Base-by-base conservation (phyloP, 2,797 vertebrate genomes). In the Zenarchopterus dispar region DNA sequence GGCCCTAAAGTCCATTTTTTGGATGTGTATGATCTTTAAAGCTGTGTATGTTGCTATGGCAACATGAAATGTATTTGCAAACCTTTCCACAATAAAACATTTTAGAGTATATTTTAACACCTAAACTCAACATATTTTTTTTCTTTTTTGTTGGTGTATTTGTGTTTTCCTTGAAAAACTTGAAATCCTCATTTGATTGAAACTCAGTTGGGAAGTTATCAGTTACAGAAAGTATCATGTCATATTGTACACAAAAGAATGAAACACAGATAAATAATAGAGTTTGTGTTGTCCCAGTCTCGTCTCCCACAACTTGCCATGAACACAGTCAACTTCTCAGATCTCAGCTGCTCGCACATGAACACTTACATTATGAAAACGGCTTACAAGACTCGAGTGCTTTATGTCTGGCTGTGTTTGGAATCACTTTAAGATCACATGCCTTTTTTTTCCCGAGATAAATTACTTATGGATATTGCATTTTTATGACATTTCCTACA, bases 251-350 rank as follows among this genome's bases (percentile, higher is more conserved):
- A 46, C 10, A 16, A 17, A 23, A 53, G 5, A 67, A 45, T 42
- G 51, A 70, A 70, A 49, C 54, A 56, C 54, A 54, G 42, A 80
- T 81, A 52, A 81, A 84, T 81, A 71, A 79, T 85, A 31, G 57
- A 77, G 44, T 19, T 61, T 33, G 9, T 66, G 52, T 62, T 61
- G 65, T 77, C 69, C 67, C 23, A 54, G 56, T 72, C 75, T 65
- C 48, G 56, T 80, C 72, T 83, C 19, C 23, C 21, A 47, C 63
- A 63, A 48, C 76, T 80, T 77, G 23, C 45, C 26, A 24, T 70
- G 56, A 78, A 67, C 72, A 59, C 55, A 62, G 3, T 67, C 49
- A 73, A 67, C 54, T 52, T 50, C 13, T 80, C 76, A 71, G 72
- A 72, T 87, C 69, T 78, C 3, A 6, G 52, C 61, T 64, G 51